Percentiles rank a stretch among this genome's conserved stretches.
Evolutionary conservation across 2,888 invertebrate genomes (phyloP).

Genomic region (Acleris sparsana): DNA sequence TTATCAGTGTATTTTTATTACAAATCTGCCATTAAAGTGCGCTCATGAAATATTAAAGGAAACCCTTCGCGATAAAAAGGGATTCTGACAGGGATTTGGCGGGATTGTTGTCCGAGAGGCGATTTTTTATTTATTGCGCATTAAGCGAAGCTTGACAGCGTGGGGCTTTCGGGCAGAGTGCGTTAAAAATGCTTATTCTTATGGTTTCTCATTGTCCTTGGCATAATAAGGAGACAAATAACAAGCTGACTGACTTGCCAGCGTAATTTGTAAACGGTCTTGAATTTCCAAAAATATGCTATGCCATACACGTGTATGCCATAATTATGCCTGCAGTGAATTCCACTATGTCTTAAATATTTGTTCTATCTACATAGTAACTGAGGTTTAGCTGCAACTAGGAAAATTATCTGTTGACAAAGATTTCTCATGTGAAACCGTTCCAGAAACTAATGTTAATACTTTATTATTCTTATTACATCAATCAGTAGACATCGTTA

Average conservation of each 20-base stretch:
- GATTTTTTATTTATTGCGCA: conserved; percentile 34
- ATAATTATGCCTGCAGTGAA: no score
- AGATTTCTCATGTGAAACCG: no score
- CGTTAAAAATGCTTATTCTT: not conserved
- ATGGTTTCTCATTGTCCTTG: not conserved
- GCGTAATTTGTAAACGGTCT: no score
- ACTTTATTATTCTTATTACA: no score
- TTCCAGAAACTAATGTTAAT: no score
- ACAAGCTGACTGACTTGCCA: not conserved
- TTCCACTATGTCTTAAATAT: no score
- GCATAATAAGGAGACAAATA: not conserved
- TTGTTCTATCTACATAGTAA: no score
- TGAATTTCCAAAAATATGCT: no score
- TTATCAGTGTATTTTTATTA: conserved; percentile 32
- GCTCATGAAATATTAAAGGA: conserved; percentile 35
- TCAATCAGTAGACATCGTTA: no score
- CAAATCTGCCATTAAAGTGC: conserved; percentile 32
- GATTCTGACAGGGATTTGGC: conserved; percentile 30
- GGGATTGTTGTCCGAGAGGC: conserved; percentile 27
- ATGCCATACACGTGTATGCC: no score
- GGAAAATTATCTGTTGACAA: no score
- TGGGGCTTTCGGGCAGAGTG: conserved; percentile 6
- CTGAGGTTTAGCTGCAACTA: no score
- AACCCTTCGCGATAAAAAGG: conserved; percentile 32
- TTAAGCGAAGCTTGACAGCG: conserved; percentile 21